phyloP scores from a whole-genome alignment of 2,797 vertebrate species.

The Rachycentron canadum region DNA sequence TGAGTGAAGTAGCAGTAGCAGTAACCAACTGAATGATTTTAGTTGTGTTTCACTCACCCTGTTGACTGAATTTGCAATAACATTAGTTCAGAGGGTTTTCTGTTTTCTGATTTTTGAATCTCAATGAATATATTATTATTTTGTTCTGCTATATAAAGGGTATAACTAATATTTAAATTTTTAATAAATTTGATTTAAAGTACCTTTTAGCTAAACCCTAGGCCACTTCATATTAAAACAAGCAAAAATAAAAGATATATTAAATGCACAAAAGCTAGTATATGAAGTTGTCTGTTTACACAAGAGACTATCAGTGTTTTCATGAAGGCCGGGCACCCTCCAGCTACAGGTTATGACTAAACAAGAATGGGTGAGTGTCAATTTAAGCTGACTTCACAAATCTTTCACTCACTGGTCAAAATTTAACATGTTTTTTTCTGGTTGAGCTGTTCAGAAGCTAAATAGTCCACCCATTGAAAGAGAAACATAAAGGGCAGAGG shows the following conservation, averaged over 20 bases:
- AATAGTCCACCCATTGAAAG: conserved; percentile 3
- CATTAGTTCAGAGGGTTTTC: not conserved
- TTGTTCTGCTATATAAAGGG: not conserved
- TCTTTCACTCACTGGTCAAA: conserved; percentile 36
- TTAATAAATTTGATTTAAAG: not conserved
- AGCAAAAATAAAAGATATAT: not conserved
- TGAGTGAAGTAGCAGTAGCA: not conserved
- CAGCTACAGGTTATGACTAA: conserved; percentile 23
- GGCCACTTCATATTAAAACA: not conserved
- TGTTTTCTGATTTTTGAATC: not conserved
- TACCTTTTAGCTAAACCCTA: not conserved
- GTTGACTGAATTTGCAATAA: not conserved
- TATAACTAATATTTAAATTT: not conserved
- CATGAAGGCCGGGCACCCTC: not conserved
- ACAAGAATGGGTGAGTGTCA: conserved; percentile 25
- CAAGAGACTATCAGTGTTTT: not conserved
- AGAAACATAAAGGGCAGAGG: not conserved
- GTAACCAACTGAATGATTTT: not conserved
- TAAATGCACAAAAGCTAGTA: not conserved
- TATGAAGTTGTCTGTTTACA: not conserved
- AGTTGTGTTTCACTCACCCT: not conserved
- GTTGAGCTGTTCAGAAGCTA: not conserved
- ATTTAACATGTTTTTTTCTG: conserved; percentile 12
- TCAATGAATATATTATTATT: not conserved
- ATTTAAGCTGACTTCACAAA: conserved; percentile 27